Evolutionary conservation across 2,797 vertebrate genomes (phyloP), one percentile per base, ranked within the genome.

Genomic region (Pipistrellus nathusii): DNA sequence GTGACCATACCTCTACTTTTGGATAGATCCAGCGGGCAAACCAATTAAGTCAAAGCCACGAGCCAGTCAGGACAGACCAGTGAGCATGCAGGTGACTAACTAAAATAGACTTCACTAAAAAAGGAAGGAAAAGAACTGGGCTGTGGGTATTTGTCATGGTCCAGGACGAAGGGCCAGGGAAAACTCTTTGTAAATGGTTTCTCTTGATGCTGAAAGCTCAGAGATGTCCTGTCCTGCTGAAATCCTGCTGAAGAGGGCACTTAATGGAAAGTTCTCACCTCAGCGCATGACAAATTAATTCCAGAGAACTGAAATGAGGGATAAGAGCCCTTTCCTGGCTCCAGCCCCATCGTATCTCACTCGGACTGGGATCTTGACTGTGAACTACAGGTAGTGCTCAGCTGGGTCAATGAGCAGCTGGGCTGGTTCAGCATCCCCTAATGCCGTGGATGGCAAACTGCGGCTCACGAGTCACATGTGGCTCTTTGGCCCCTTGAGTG

Each of bases 231-330:
- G 76, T 94, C 77, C 57, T 80, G 30, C 0, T 86, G 96, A 86
- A 89, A 93, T 78, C 51, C 83, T 15, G 11, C 32, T 11, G 78
- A 96, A 94, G 95, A 84, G 85, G 53, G 87, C 69, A 81, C 23
- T 2, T 82, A 95, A 96, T 95, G 96, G 96, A 97, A 97, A 93
- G 83, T 82, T 44, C 82, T 92, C 91, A 57, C 95, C 96, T 93
- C 85, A 83, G 95, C 95, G 80, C 87, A 32, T 68, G 81, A 66
- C 69, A 95, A 96, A 94, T 93, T 98, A 94, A 93, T 93, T 86
- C 93, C 59, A 85, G 92, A 95, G 59, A 78, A 72, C 72, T 97
- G 83, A 94, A 89, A 85, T 83, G 83, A 78, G 57, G 3, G 14
- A 71, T 51, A 64, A 85, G 85, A 30, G 38, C 17, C 78, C 72